Evolutionary conservation across 2,797 vertebrate species (phyloP).

Genomic region (Pagetopsis macropterus): DNA sequence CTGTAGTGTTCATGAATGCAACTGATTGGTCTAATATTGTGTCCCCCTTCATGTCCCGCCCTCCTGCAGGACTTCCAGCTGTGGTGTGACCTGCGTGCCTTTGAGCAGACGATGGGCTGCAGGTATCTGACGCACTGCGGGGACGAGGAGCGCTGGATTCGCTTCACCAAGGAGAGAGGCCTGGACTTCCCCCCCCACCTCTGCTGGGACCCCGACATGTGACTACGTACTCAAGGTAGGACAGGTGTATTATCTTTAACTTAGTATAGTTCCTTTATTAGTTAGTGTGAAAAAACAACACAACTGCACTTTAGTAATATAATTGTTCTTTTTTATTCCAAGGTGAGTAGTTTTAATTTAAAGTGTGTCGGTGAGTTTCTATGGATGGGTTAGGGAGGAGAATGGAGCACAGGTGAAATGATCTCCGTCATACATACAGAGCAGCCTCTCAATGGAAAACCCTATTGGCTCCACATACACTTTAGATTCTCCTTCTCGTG

Average conservation of each 20-base stretch:
- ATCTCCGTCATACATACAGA: no score
- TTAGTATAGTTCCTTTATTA: no score
- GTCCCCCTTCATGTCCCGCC: neutral
- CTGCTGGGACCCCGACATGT: constrained; percentile 35
- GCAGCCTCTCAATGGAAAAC: constrained; percentile 43
- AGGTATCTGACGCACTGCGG: constrained; percentile 79
- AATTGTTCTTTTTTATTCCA: constrained; percentile 80
- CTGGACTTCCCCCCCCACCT: constrained; percentile 69
- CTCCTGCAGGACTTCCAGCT: constrained; percentile 80
- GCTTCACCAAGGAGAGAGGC: constrained; percentile 62
- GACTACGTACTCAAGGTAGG: constrained; percentile 12
- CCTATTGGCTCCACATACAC: constrained; percentile 36
- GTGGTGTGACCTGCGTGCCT: constrained; percentile 83
- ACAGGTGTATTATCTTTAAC: no score
- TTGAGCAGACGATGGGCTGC: constrained; percentile 74
- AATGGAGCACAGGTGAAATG: constrained; percentile 46
- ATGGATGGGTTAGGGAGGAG: constrained; percentile 45
- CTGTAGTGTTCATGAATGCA: no score
- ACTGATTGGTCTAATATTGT: no score
- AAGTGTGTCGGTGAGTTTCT: constrained; percentile 41
- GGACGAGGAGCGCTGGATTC: constrained; percentile 76
- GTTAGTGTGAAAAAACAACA: constrained; percentile 56
- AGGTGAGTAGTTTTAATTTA: constrained; percentile 59
- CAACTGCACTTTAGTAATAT: constrained; percentile 65
- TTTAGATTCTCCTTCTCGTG: constrained; percentile 41